phyloP scores from a whole-genome alignment of 1,140 invertebrate species.

The Eubasilissa regina region DNA sequence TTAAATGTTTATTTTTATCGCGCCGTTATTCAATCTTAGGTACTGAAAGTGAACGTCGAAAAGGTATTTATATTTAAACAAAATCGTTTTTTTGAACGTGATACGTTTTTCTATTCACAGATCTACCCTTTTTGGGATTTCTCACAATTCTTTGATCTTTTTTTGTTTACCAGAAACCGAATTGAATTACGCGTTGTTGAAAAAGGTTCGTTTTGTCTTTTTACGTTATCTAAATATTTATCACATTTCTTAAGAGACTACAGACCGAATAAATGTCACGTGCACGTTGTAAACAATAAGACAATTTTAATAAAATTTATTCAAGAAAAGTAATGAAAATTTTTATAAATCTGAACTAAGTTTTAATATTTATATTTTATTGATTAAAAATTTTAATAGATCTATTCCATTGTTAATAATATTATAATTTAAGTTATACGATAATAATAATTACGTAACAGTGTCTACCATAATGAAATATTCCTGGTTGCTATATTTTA shows the following conservation, averaged over 20 bases:
- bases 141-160: conserved; percentile 37
- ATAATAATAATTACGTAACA: too few species aligned
- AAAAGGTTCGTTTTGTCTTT: conserved; percentile 38
- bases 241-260: conserved; percentile 10
- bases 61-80: conserved; percentile 35
- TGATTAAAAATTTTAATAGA: too few species aligned
- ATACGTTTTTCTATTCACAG: conserved; percentile 32
- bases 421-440: too few species aligned
- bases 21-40: conserved; percentile 9
- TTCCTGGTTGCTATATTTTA: too few species aligned
- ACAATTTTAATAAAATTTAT: neutral
- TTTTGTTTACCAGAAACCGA: conserved; percentile 23
- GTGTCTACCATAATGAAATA: too few species aligned
- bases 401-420: too few species aligned
- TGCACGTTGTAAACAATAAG: neutral
- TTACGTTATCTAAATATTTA: conserved; percentile 33
- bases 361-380: too few species aligned
- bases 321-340: too few species aligned
- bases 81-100: conserved; percentile 42
- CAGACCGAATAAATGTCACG: neutral
- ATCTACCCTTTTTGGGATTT: conserved; percentile 19
- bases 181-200: conserved; percentile 35
- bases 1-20: conserved; percentile 8
- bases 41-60: conserved; percentile 19
- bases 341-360: too few species aligned